Conservation (phyloP, 2,888 invertebrate species). For the Orchesella flavescens region DNA sequence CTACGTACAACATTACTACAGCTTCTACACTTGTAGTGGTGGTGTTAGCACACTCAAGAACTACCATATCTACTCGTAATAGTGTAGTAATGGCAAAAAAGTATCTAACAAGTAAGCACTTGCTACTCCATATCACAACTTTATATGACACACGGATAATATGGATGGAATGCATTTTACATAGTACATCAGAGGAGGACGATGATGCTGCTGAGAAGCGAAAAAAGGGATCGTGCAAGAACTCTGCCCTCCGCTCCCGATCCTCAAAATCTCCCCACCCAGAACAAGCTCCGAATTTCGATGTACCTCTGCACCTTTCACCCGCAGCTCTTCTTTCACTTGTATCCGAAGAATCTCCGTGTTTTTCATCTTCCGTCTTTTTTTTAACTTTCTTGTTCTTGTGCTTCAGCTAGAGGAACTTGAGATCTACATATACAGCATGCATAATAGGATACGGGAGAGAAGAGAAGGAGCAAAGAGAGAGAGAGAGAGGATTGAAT, state of each 20-base stretch:
- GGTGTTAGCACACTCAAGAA: constrained; percentile 60
- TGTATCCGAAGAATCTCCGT: constrained; percentile 52
- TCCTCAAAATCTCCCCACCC: constrained; percentile 63
- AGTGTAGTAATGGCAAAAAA: constrained; percentile 60
- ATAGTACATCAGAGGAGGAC: constrained; percentile 20
- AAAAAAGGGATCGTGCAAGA: constrained; percentile 59
- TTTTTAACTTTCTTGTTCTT: constrained; percentile 43
- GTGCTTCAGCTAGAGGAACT: constrained; percentile 34
- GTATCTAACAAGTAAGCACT: constrained; percentile 62
- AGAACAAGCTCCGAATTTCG: constrained; percentile 57
- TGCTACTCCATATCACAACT: constrained; percentile 51
- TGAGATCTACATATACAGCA: constrained; percentile 42
- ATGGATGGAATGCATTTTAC: constrained; percentile 59
- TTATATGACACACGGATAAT: constrained; percentile 59
- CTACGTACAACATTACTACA: constrained; percentile 58
- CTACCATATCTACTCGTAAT: constrained; percentile 63
- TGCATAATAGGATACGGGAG: constrained; percentile 20
- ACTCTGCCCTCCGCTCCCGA: constrained; percentile 63
- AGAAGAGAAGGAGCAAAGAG: constrained; percentile 10
- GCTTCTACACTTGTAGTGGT: constrained; percentile 59
- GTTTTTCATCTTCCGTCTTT: constrained; percentile 38
- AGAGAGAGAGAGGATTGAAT: constrained; percentile 60
- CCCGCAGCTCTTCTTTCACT: constrained; percentile 63
- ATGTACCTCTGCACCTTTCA: constrained; percentile 65
- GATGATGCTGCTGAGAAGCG: constrained; percentile 46